Evolutionary conservation across 2,888 invertebrate genomes (phyloP), one percentile per base, ranked within the genome.

Genomic region (Copidosoma aretas): DNA sequence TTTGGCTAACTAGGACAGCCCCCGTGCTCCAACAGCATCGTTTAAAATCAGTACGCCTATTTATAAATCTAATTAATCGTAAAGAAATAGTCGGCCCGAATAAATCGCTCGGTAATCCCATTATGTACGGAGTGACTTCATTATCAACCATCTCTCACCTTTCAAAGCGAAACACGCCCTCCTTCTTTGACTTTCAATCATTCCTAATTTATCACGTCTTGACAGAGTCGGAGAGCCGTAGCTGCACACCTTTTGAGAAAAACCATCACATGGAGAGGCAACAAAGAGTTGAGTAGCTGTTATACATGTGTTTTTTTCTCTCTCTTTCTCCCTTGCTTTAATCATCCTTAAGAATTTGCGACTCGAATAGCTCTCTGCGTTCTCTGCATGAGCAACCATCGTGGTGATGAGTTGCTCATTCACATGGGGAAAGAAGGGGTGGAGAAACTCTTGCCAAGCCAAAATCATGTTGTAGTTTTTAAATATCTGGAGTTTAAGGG

Each of bases 381-480:
- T 53, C 21, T 32, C 8, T 32, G 32, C 32, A 32, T 32, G 8
- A 53, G 53, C 21, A 19, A n/a, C 53, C n/a, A 12, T 46, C 4
- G 3, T 12, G 43, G 51, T 51, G 64, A 68, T 51, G 41, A 64
- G 17, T 32, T 17, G 52, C 14, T 43, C 52, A 32, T 32, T 32
- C 3, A 8, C 3, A 8, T 32, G 8, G 32, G 32, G 32, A 32
- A 8, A 8, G 32, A 32, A 32, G 8, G 8, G 32, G 43, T 14
- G 49, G 22, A n/a, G n/a, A n/a, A n/a, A 41, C 24, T 54, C 24
- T n/a, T 43, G 49, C 39, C 43, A 57, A 21, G 46, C 46, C 66
- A 70, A 66, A 60, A 54, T 61, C 60, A 15, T 64, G 67, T 70
- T 58, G 64, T n/a, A 58, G 15, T 64, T 70, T 67, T 67, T 60